Evolutionary conservation across 2,797 vertebrate genomes (phyloP).

Genomic region (Dromococcyx pavoninus): DNA sequence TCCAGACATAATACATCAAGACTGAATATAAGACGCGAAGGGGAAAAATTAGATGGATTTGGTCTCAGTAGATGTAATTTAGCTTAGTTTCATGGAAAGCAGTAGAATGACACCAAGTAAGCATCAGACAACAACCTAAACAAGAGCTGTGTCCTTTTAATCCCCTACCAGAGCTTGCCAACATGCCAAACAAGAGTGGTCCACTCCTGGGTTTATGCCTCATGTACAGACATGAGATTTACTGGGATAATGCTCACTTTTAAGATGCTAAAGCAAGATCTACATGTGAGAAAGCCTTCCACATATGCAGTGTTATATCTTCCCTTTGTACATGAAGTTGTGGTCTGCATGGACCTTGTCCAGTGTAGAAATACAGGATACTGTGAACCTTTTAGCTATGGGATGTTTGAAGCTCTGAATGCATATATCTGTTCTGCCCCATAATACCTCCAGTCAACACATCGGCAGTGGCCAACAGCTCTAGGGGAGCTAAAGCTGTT

Average conservation of each 20-base stretch:
- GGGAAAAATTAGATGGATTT: conserved; percentile 32
- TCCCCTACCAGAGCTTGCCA: background rate
- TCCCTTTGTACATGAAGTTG: background rate
- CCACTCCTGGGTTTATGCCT: background rate
- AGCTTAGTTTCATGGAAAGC: background rate
- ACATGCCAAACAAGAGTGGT: background rate
- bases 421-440: background rate
- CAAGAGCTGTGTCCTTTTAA: background rate
- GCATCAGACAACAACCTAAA: background rate
- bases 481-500: background rate
- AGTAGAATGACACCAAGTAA: background rate
- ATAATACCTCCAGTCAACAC: background rate
- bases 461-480: background rate
- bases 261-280: background rate
- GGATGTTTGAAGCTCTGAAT: background rate
- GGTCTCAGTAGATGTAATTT: background rate
- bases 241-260: background rate
- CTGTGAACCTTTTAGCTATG: background rate
- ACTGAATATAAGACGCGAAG: conserved; percentile 27
- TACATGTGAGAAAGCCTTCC: background rate
- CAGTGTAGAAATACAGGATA: background rate
- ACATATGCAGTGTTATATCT: background rate
- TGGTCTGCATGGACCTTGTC: background rate
- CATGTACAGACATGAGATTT: background rate
- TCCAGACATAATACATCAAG: conserved; percentile 52